Percentiles rank a stretch among this genome's conserved stretches.
Conservation (phyloP, 2,113 vertebrate species). For the Melanerpes aurifrons region DNA sequence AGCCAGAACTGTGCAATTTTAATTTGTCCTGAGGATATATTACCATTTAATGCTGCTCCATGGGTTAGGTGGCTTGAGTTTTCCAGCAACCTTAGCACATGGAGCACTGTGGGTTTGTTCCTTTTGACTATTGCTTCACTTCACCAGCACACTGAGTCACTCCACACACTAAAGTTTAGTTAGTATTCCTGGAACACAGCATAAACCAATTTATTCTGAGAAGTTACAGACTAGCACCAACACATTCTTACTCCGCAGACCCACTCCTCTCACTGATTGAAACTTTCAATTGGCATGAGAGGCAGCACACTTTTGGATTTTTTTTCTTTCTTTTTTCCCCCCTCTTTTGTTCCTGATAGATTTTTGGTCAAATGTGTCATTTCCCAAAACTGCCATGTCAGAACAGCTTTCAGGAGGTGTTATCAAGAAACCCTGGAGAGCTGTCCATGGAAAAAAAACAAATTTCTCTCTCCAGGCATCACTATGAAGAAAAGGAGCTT, state of each 20-base stretch:
- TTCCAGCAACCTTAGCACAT: background rate
- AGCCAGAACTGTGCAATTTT: background rate
- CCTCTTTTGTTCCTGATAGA: background rate
- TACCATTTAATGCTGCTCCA: background rate
- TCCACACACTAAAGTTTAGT: background rate
- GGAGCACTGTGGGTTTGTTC: background rate
- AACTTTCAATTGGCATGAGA: background rate
- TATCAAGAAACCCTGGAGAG: background rate
- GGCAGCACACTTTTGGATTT: background rate
- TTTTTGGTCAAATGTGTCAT: background rate
- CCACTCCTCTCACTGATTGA: background rate
- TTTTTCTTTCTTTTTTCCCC: background rate
- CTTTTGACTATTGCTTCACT: background rate
- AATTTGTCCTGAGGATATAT: background rate
- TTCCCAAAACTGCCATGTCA: background rate
- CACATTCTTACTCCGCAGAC: background rate
- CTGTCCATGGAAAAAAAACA: background rate
- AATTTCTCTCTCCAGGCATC: background rate
- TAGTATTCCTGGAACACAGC: conserved; percentile 1
- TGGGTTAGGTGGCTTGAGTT: background rate
- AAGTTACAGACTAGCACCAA: background rate
- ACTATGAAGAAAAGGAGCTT: background rate
- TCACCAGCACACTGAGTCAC: background rate
- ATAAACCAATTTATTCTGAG: background rate
- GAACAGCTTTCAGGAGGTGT: background rate